A percentile compares a stretch with the other conserved stretches of the same genome.
Evolutionary conservation across 53 echinoderm and acorn worm species (phyloP).

Genomic region (Holothuria scabra): DNA sequence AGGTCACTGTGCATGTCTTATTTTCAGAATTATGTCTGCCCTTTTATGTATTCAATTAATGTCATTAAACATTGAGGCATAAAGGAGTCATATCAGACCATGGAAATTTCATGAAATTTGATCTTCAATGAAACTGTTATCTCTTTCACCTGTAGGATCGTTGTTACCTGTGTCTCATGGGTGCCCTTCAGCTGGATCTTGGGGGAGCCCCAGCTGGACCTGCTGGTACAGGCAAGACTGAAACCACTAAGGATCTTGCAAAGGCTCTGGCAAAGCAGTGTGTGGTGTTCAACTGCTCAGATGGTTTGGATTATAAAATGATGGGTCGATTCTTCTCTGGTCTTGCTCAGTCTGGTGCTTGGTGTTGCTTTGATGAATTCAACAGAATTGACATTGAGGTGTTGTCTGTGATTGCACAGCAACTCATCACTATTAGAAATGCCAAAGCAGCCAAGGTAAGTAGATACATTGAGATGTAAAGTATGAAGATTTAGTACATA

Average conservation of each 20-base stretch:
- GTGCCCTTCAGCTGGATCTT: conserved; percentile 96
- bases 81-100: too few species aligned
- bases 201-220: conserved; percentile 99
- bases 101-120: too few species aligned
- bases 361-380: conserved; percentile 99
- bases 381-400: conserved; percentile 98
- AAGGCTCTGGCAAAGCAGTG: conserved; percentile 99
- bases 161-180: conserved; percentile 99
- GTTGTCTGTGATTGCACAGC: conserved; percentile 99
- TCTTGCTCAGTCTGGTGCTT: conserved; percentile 97
- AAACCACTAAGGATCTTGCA: conserved; percentile 98
- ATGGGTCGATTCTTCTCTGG: conserved; percentile 99
- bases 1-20: too few species aligned
- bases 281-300: conserved; percentile 99
- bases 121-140: neutral
- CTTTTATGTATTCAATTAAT: too few species aligned
- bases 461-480: too few species aligned
- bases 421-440: conserved; percentile 97
- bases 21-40: too few species aligned
- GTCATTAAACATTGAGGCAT: too few species aligned
- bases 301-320: conserved; percentile 97
- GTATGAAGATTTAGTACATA: too few species aligned
- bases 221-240: conserved; percentile 98
- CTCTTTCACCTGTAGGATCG: conserved; percentile 78
- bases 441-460: conserved; percentile 95